Evolutionary conservation across 2,888 invertebrate species (phyloP).

Genomic region (Psylliodes chrysocephalus): DNA sequence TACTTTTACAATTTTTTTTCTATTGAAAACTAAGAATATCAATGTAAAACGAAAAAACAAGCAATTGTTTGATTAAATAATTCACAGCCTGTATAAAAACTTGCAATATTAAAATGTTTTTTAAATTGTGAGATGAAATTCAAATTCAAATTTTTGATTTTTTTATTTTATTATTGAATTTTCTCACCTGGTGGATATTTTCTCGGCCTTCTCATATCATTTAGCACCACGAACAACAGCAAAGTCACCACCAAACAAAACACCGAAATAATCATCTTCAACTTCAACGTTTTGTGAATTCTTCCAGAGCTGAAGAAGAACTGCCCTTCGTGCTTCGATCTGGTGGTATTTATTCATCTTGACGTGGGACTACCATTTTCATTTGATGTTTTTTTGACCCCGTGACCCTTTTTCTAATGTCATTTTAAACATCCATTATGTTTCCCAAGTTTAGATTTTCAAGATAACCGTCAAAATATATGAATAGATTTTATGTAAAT

Average conservation of each 20-base stretch:
- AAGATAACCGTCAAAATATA: background rate
- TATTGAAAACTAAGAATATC: too few relatives aligned
- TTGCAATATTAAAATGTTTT: too few relatives aligned
- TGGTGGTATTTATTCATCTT: conserved; percentile 35
- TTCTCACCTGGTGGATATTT: conserved; percentile 68
- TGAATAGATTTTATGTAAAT: background rate
- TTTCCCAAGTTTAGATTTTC: conserved; percentile 1
- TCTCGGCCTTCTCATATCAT: conserved; percentile 62
- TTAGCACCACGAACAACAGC: conserved; percentile 39
- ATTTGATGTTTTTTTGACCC: conserved; percentile 27
- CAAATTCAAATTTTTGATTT: too few relatives aligned
- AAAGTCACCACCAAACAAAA: conserved; percentile 42
- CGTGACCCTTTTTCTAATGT: conserved; percentile 24
- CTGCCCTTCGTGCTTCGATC: conserved; percentile 34
- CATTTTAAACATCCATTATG: background rate
- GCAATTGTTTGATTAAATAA: too few relatives aligned
- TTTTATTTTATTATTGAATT: too few relatives aligned
- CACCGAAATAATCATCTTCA: conserved; percentile 47
- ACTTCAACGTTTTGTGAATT: conserved; percentile 17
- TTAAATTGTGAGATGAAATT: too few relatives aligned
- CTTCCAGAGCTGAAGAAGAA: conserved; percentile 31
- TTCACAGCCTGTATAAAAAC: too few relatives aligned
- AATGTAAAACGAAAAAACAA: too few relatives aligned
- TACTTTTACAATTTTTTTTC: too few relatives aligned
- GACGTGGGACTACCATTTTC: background rate